Conservation (phyloP, 2,113 vertebrate species). For the Stigmatopora argus region DNA sequence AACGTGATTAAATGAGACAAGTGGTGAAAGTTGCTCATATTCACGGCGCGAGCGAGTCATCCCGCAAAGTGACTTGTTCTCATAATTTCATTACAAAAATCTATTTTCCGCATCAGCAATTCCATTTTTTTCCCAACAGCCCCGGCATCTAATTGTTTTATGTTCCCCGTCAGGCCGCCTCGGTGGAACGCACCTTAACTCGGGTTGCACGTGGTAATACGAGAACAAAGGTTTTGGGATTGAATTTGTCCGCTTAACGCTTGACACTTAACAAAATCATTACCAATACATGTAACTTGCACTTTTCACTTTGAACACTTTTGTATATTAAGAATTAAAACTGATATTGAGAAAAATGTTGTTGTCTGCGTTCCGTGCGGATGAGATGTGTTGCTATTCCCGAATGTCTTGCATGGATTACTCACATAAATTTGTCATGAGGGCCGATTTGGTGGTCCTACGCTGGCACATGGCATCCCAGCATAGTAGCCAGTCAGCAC, state of each 20-base stretch:
- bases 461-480: no score
- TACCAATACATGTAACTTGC: no score
- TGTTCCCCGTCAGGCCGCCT: conserved; percentile 47
- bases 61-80: conserved; percentile 38
- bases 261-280: not conserved
- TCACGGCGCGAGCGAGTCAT: conserved; percentile 19
- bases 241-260: conserved; percentile 32
- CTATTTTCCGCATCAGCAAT: conserved; percentile 56
- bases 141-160: conserved; percentile 49
- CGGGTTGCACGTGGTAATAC: conserved; percentile 29
- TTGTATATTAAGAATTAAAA: no score
- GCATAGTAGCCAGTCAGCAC: no score
- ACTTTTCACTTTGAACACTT: no score
- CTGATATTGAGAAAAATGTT: no score
- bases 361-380: no score
- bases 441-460: no score
- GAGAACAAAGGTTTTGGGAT: conserved; percentile 15
- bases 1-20: not conserved
- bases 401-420: no score
- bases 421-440: no score
- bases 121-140: conserved; percentile 20
- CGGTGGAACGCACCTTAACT: conserved; percentile 24
- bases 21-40: conserved; percentile 15
- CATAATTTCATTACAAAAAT: conserved; percentile 50
- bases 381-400: no score